Base-by-base conservation (phyloP, 2,113 vertebrate species). In the Xiphophorus couchianus region DNA sequence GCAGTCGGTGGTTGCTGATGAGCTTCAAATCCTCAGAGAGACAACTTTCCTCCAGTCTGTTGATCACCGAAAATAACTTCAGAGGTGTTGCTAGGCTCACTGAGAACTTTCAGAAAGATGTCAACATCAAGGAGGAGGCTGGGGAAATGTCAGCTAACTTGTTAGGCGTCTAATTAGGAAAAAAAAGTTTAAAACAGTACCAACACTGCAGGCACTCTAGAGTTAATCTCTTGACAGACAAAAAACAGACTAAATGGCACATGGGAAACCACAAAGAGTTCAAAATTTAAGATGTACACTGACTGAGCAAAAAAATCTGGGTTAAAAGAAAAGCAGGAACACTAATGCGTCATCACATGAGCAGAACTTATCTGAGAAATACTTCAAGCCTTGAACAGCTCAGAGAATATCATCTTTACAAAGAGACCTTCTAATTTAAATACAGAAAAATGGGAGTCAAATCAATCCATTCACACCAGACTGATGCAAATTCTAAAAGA, bases 1-100 rank as follows among this genome's bases (percentile, higher is more conserved):
- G 84, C 54, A 76, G 76, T 79, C 73, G 84, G 86, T 88, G 85
- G 88, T 88, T 84, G 83, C 84, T 80, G 81, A 78, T 83, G 84
- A 89, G 83, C 58, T 39, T n/a, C 1, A 31, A 83, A 82, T 69
- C 78, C 77, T 83, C 76, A 9, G 77, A 44, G 84, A 66, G 81
- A 84, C 84, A 0, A 72, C 84, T 88, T 74, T 73, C 77, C 81
- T 79, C 60, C 69, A 83, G 67, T 77, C 78, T 62, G 74, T 70
- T 68, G 78, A 80, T 73, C 69, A 64, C 66, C 10, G 51, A 58
- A n/a, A 58, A 61, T 70, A 81, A 78, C 76, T 74, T 82, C 68
- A 63, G 61, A 63, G 83, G 74, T 27, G 78, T n/a, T n/a, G 17
- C 51, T 58, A n/a, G 51, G 22, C 51, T 58, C 51, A 58, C 25